Percentiles rank a stretch among this genome's conserved stretches.
These are phyloP conservation scores for Drosophila borborema DNA, from an alignment of 2,888 invertebrate species.

Conservation along the genomic window DNA sequence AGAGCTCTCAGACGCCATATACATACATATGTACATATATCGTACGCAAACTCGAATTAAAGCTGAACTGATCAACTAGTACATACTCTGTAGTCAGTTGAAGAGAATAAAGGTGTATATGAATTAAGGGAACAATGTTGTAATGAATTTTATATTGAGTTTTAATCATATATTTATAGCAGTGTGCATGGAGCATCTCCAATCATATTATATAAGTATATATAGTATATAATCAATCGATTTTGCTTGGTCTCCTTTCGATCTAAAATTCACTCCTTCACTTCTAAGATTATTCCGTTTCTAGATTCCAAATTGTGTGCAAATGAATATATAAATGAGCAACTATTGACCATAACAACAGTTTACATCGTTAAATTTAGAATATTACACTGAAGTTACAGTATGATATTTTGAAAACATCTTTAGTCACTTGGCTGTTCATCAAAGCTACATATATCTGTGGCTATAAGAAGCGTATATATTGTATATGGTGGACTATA, in stretches of 20 bases:
- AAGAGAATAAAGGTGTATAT: not conserved
- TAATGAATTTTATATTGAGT: not conserved
- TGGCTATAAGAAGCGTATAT: not conserved
- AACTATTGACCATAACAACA: no score
- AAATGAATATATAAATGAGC: not conserved
- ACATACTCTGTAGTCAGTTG: constrained; percentile 12
- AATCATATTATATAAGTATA: no score
- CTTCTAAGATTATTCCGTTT: no score
- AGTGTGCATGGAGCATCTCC: no score
- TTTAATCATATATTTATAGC: not conserved
- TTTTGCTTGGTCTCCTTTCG: not conserved
- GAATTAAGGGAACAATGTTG: not conserved
- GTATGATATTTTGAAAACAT: not conserved
- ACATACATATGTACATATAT: not conserved
- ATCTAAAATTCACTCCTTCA: no score
- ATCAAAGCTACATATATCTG: not conserved
- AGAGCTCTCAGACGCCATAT: constrained; percentile 33
- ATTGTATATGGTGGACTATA: not conserved
- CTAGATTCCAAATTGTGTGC: no score
- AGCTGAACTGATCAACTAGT: not conserved
- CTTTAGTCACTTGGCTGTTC: not conserved
- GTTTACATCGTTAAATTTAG: not conserved
- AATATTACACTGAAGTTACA: no score
- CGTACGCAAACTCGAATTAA: not conserved
- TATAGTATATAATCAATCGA: not conserved